Base-by-base conservation (phyloP, 2,888 invertebrate species). In the Tiliacea citrago region DNA sequence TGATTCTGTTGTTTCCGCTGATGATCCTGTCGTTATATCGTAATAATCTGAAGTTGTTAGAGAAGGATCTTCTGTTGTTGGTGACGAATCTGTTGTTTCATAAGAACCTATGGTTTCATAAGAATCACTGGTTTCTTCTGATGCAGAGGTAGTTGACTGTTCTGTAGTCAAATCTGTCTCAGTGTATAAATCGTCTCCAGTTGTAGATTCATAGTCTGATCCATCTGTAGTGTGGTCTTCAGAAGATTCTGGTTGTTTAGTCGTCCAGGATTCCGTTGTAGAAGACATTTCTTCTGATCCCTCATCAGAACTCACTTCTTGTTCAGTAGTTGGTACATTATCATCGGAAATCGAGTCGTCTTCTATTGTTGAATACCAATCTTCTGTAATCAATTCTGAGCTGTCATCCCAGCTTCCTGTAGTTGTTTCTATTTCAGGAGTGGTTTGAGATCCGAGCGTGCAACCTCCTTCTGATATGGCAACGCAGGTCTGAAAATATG, bases 381-480 rank as follows among this genome's bases (percentile, higher is more conserved):
- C 35, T 39, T 65, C 80, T 39, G 79, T 79, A 6, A 57, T 55
- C 13, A 47, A 3, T 18, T 68, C 71, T 53, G 45, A 47, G 21
- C 62, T 74, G 29, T 57, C 67, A 0, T 35, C 57, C 0, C 57
- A 35, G 9, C 42, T 21, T 10, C 13, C 47, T 13, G 77, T 51
- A 2, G 70, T 82, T n/a, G 53, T 68, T 39, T 55, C 69, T 67
- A 29, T 0, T n/a, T 60, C 49, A 63, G 76, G 63, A 13, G 76
- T 74, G 0, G 81, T 77, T 70, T 55, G 66, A 21, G 73, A 39
- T 2, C 77, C 73, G 0, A 82, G 61, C 3, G 84, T 84, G n/a
- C 84, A 84, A 2, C 84, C 84, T 16, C 84, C 84, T 68, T 78
- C 82, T 7, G 73, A 62, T 39, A 84, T 84, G 5, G 24, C 65